Percentiles rank a stretch among this genome's conserved stretches.
Evolutionary conservation across 2,888 invertebrate species (phyloP).

Genomic region (Perithous albicinctus): DNA sequence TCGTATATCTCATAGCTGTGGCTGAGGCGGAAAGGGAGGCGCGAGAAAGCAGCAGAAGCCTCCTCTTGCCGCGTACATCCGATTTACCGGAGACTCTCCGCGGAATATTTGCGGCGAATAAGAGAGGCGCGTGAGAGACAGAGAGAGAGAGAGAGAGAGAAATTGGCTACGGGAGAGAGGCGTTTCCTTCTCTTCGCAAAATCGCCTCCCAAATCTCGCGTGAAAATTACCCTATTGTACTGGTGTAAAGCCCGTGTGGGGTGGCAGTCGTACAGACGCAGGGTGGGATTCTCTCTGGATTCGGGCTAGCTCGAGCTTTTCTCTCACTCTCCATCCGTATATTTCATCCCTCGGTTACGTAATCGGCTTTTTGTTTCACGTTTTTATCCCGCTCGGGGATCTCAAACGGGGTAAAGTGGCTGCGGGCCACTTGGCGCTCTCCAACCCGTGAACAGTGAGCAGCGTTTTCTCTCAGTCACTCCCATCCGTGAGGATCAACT

Average conservation of each 20-base stretch:
- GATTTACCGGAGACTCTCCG: conserved; percentile 21
- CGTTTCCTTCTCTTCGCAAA: conserved; percentile 77
- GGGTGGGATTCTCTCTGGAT: not conserved
- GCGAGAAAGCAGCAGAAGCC: conserved; percentile 16
- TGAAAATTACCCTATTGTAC: conserved; percentile 85
- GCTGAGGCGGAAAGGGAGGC: conserved; percentile 22
- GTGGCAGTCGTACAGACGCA: conserved; percentile 50
- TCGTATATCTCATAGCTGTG: conserved; percentile 81
- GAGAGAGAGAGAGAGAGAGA: conserved; percentile 42
- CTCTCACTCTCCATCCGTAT: conserved; percentile 71
- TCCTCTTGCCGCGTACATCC: conserved; percentile 7
- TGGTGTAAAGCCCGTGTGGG: conserved; percentile 68
- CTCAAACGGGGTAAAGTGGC: conserved; percentile 65
- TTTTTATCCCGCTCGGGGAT: conserved; percentile 77
- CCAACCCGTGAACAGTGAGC: conserved; percentile 39
- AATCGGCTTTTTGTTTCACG: conserved; percentile 85
- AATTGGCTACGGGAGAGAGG: conserved; percentile 9
- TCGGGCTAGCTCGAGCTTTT: conserved; percentile 24
- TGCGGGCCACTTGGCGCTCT: conserved; percentile 63
- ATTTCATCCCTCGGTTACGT: conserved; percentile 83
- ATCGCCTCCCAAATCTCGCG: conserved; percentile 85
- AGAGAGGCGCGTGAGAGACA: conserved; percentile 25
- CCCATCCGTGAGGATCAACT: conserved; percentile 18
- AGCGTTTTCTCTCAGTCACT: conserved; percentile 45
- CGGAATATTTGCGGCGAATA: not conserved